Evolutionary conservation across 2,888 invertebrate species (phyloP).

Genomic region (Lamellibrachia satsuma): DNA sequence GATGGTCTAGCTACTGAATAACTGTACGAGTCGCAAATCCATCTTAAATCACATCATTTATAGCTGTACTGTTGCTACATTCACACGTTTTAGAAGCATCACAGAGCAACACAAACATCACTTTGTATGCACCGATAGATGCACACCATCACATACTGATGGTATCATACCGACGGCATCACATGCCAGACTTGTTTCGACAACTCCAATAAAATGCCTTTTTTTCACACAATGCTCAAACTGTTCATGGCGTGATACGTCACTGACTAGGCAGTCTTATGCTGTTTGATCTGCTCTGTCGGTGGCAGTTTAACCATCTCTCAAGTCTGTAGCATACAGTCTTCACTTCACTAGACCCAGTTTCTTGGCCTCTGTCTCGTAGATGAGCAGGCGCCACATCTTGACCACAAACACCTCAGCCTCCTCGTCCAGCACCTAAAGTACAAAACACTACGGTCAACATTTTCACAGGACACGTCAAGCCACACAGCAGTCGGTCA

Average conservation of each 20-base stretch:
- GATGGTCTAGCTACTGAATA: neutral
- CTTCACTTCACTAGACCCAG: slow-evolving; percentile 80
- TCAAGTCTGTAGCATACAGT: neutral
- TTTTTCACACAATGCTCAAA: neutral
- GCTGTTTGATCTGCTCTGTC: neutral
- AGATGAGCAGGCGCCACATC: slow-evolving; percentile 99
- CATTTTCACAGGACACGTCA: neutral
- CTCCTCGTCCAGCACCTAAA: slow-evolving; percentile 97
- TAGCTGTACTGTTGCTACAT: neutral
- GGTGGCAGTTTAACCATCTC: neutral
- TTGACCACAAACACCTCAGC: slow-evolving; percentile 99
- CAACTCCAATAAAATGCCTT: neutral
- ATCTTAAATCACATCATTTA: slow-evolving; percentile 17
- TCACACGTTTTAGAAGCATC: neutral
- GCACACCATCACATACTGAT: neutral
- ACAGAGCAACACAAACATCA: neutral
- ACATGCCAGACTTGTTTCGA: neutral
- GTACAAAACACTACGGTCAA: slow-evolving; percentile 44
- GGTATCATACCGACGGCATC: too few relatives aligned
- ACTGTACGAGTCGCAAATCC: neutral
- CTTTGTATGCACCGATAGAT: neutral
- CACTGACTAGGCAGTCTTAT: neutral
- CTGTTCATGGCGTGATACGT: neutral
- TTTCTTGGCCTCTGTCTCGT: slow-evolving; percentile 99
- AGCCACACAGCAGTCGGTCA: neutral